Evolutionary conservation across 37 sponge, comb jelly and placozoan species (phyloP), one percentile per base, ranked within the genome.

Genomic region (Lycopodina hypogea): DNA sequence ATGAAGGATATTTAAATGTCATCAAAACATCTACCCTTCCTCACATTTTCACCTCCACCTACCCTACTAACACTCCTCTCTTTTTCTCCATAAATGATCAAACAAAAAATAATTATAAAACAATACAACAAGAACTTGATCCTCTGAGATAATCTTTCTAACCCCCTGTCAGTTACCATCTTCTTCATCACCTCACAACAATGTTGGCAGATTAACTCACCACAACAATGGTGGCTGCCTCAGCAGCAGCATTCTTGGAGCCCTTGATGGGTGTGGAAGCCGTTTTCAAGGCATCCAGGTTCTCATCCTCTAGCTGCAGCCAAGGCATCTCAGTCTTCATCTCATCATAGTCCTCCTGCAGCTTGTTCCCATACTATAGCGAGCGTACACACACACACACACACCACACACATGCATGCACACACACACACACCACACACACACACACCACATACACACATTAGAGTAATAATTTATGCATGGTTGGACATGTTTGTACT

Each of bases 231-330:
- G 71, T 37, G 33, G 40, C 21, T 0, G n/a, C 28, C 26, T 71
- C 71, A 69, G 42, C 12, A 2, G 26, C 42, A 32, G 61, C 41
- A 11, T 12, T 2, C 23, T 70, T 30, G n/a, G 24, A 12, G 8
- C 33, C 26, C 35, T 65, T 65, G 17, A 7, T 65, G 66, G 79
- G 37, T 17, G 35, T 53, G 9, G 79, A 18, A 11, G 55, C 11
- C 2, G 53, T 56, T 24, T 36, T 64, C 1, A 37, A n/a, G 12
- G 28, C 38, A 38, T 85, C 85, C 28, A 90, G 57, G 66, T 81
- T 77, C 30, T 85, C 90, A 8, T 81, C 78, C 69, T 90, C 90
- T 61, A 90, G 74, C 57, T 86, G 82, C 69, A 90, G 40, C 90
- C 90, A 90, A 19, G 90, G 90, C 74, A 85, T 78, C 41, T 90